Evolutionary conservation across 2,888 invertebrate species (phyloP).

Genomic region (Yponomeuta evonymella): DNA sequence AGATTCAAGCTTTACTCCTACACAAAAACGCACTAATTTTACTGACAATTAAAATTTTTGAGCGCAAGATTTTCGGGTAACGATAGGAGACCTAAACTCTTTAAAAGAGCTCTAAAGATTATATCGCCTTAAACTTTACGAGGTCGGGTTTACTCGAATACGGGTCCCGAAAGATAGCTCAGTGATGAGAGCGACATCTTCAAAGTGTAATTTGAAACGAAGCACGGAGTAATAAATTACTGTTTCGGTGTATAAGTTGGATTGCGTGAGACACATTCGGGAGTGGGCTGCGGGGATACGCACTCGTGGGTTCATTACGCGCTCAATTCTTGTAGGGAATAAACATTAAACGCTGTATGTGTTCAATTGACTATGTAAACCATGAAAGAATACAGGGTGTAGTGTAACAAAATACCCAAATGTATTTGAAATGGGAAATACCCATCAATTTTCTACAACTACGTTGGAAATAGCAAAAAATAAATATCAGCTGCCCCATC

Average conservation of each 20-base stretch:
- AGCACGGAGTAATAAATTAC: not conserved
- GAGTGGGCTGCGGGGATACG: slow-evolving; percentile 3
- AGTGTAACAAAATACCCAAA: too few relatives aligned
- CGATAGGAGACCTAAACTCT: not conserved
- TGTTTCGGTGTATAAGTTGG: not conserved
- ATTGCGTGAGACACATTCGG: slow-evolving; percentile 12
- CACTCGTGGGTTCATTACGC: not conserved
- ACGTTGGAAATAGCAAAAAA: too few relatives aligned
- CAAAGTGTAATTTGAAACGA: not conserved
- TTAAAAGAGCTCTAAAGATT: not conserved
- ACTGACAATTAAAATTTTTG: not conserved
- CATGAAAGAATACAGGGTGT: too few relatives aligned
- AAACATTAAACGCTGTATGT: too few relatives aligned
- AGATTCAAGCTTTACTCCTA: not conserved
- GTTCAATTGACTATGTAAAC: too few relatives aligned
- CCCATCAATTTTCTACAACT: too few relatives aligned
- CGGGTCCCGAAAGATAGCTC: not conserved
- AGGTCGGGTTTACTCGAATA: not conserved
- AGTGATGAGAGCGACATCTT: not conserved
- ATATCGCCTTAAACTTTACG: not conserved
- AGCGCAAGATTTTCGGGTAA: not conserved
- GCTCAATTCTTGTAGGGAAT: not conserved
- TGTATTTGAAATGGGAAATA: too few relatives aligned
- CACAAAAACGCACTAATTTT: not conserved
- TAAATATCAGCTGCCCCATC: too few relatives aligned